Evolutionary conservation across 2,888 invertebrate species (phyloP), one percentile per base, ranked within the genome.

Genomic region (Melipona bicolor): DNA sequence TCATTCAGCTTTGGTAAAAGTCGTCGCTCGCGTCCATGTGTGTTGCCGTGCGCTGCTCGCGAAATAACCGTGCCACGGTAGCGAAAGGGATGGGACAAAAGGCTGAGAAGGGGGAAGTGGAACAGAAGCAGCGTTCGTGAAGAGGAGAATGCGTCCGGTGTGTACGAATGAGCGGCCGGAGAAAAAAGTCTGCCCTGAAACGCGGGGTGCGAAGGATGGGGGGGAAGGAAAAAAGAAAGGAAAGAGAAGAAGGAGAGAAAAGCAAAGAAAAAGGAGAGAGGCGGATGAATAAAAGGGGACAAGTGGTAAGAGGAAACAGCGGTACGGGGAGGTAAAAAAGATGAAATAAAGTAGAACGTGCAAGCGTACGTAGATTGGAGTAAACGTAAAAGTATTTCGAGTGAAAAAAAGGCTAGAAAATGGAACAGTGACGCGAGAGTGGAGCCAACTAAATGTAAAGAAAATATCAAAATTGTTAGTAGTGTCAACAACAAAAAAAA

Each of bases 1-100:
- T 83, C 78, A 70, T 84, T 73, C 84, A 69, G 36, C 36, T 77
- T 74, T 65, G 54, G 54, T 62, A 73, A 76, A 77, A 81, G 59
- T 76, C 75, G 70, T 64, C 54, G 67, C 21, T 78, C 36, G 72
- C 49, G 62, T 49, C 54, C 64, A 64, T 61, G 70, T 65, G 69
- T 65, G 70, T 69, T 71, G 71, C 79, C 50, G 43, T 27, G 56
- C 27, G 50, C 54, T 68, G 54, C 62, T 32, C 69, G 73, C 79
- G 80, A 84, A 79, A 79, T 80, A 70, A 77, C 77, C 78, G 69
- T 69, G 73, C 64, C 59, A 68, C 67, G 52, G 59, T 43, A 79
- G 73, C 43, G 59, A 62, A 75, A 56, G 83, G 32, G 52, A 43
- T 24, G 50, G 74, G 67, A 67, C 36, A 73, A 67, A 54, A 61